Evolutionary conservation across 2,113 vertebrate species (phyloP), one percentile per base, ranked within the genome.

Genomic region (Embiotoca jacksoni): DNA sequence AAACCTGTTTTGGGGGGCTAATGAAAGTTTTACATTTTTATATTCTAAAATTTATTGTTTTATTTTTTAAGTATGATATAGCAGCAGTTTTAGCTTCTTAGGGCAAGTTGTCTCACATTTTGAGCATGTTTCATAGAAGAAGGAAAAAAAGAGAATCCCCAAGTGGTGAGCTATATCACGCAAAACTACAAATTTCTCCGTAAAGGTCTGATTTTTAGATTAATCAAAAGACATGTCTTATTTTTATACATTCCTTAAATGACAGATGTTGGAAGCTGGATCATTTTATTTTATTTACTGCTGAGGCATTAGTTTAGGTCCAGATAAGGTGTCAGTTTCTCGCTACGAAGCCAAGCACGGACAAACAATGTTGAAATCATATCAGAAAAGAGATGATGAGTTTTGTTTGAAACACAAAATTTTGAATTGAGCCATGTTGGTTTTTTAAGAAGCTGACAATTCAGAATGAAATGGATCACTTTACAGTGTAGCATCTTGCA

Each of bases 341-440:
- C 78, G 59, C 61, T 32, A 63, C 56, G 37, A 66, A 63, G 47
- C 11, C 16, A 62, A 63, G 54, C 66, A 68, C 56, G 73, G 32
- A 53, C 15, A 65, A 80, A 68, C 72, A 11, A 63, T 59, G 63
- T 74, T 78, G 49, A 72, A 75, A 58, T 80, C 53, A 41, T 30
- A 60, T 65, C 63, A 7, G 54, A 78, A 11, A 64, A 75, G 47
- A 75, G 47, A 80, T 64, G 49, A 78, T 66, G 56, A 70, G 65
- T 78, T 91, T 90, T 81, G 68, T 93, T 91, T 83, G 83, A 77
- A 93, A 78, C 84, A 75, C 82, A 81, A 84, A 81, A 65, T 71
- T 86, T 87, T 69, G 80, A 92, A 85, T 93, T 95, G 94, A 95
- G 94, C 94, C 94, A 95, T 88, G 90, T 92, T 93, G 88, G 92